phyloP scores from a whole-genome alignment of 2,113 vertebrate species.

The Bambusicola thoracicus region DNA sequence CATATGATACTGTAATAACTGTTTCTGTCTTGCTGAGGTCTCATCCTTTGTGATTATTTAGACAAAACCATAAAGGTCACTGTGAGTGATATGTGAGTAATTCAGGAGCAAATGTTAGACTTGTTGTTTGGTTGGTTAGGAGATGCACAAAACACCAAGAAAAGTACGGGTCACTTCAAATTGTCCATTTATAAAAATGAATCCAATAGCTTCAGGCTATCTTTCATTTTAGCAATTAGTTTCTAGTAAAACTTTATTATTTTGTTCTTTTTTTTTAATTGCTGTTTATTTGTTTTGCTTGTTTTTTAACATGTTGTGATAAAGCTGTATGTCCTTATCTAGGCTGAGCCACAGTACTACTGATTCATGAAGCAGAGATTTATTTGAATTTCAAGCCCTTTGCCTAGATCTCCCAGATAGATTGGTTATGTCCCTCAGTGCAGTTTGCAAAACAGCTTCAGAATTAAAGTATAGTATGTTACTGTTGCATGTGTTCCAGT shows the following conservation, averaged over 20 bases:
- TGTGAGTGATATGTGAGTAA: not conserved
- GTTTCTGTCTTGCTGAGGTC: not conserved
- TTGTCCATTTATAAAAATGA: not conserved
- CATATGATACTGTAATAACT: not conserved
- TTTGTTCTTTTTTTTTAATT: not conserved
- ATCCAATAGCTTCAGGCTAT: not conserved
- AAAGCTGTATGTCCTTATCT: accelerated
- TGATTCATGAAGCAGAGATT: not conserved
- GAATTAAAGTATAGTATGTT: not conserved
- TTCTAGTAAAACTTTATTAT: not conserved
- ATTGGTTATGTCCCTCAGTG: accelerated
- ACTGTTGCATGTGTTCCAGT: not conserved
- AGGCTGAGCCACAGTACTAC: not conserved
- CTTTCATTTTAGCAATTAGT: not conserved
- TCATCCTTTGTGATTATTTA: accelerated
- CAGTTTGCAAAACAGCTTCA: not conserved
- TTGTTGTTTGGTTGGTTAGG: not conserved
- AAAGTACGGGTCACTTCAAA: not conserved
- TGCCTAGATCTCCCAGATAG: not conserved
- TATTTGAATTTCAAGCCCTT: not conserved
- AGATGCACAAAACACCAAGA: not conserved
- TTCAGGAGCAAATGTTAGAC: not conserved
- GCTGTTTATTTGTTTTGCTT: not conserved
- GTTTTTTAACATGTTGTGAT: not conserved
- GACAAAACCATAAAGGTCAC: not conserved